Base-by-base conservation (phyloP, 2,888 invertebrate genomes). In the Rhogogaster chlorosoma region DNA sequence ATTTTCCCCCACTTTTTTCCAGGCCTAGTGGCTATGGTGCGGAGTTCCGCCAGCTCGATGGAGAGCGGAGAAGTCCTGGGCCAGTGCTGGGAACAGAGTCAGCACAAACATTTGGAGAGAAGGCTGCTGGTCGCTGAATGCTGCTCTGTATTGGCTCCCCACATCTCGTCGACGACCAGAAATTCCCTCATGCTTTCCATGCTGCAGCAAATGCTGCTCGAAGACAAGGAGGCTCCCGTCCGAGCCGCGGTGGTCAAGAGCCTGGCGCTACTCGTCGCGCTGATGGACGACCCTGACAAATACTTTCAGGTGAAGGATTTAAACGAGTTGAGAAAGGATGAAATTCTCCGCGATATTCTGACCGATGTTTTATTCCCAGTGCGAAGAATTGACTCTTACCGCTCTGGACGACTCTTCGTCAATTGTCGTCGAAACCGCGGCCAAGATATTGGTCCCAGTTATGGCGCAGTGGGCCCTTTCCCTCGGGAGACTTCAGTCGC, bases 1-100 rank as follows among this genome's bases (percentile, higher is more conserved):
- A 18, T 53, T 18, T n/a, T 53, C 53, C n/a, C 53, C 1, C n/a
- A n/a, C 5, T 9, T 29, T 9, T 29, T 61, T 36, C 42, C 86
- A 94, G 95, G 94, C 84, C 92, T 95, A 78, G 90, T 94, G 42
- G 92, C 92, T 15, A 94, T 95, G 86, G 94, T 94, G 9, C 94
- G 94, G 89, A 92, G 93, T 78, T 94, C 94, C 42, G 94, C 93
- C n/a, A 93, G 93, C 57, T 93, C 94, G 29, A 90, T 95, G 82
- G 94, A 96, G n/a, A 95, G 96, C 90, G 95, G 95, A 86, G 96
- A 96, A 92, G 94, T 97, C 84, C 92, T 97, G 73, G 96, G 96
- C 0, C 95, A 96, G 87, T 96, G 96, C 91, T 97, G 96, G 96
- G 96, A 96, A 90, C 96, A 96, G 93, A 95, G 96, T 87, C 95